Conservation (phyloP, 2,797 vertebrate genomes). For the Lepus townsendii region DNA sequence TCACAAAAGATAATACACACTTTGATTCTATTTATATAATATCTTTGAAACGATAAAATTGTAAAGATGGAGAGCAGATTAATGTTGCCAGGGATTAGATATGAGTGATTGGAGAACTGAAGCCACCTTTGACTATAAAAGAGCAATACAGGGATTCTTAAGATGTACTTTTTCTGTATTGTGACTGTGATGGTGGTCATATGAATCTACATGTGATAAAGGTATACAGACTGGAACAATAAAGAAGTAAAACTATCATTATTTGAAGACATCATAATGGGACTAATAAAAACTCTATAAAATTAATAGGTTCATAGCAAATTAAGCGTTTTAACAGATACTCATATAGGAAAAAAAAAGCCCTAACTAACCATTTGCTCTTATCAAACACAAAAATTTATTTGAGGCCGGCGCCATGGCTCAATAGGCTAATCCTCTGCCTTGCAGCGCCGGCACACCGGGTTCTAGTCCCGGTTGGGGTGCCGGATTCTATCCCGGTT, state of each 20-base stretch:
- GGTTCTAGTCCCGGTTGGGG: no score
- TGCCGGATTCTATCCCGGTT: no score
- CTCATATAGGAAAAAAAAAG: neutral
- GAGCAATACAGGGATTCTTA: neutral
- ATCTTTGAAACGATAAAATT: neutral
- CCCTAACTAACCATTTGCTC: neutral
- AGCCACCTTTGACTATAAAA: neutral
- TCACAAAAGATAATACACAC: neutral
- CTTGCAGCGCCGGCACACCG: no score
- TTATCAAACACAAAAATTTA: slow-evolving; percentile 35
- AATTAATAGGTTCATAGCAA: neutral
- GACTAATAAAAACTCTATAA: neutral
- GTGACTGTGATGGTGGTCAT: neutral
- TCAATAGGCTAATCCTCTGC: no score
- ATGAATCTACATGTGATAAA: slow-evolving; percentile 4
- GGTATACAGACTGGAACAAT: neutral
- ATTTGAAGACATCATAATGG: neutral
- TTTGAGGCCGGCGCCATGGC: neutral
- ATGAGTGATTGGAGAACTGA: neutral
- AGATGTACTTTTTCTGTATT: neutral
- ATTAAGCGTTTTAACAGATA: slow-evolving; percentile 17
- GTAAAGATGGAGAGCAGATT: neutral
- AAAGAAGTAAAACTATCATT: neutral
- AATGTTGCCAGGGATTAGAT: neutral
- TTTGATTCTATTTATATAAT: slow-evolving; percentile 11